Evolutionary conservation across 2,888 invertebrate genomes (phyloP).

Genomic region (Conchocele bisecta): DNA sequence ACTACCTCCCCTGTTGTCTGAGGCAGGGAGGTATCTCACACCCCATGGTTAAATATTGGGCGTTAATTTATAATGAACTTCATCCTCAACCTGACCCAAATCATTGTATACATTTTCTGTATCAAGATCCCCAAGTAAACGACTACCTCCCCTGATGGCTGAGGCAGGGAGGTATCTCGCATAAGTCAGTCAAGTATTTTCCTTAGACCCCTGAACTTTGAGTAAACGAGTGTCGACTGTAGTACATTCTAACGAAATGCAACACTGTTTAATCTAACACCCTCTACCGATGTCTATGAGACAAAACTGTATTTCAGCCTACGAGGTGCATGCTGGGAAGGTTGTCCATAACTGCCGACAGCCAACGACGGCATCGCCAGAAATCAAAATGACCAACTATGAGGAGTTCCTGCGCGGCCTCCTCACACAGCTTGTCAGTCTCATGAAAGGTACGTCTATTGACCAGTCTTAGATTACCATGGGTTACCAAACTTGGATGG

Average conservation of each 20-base stretch:
- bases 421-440: conserved; percentile 61
- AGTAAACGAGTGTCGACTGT: too few relatives aligned
- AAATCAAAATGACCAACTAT: conserved; percentile 44
- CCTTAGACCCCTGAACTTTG: too few relatives aligned
- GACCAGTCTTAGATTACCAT: background rate
- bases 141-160: conserved; percentile 56
- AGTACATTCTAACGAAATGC: too few relatives aligned
- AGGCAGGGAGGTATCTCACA: too few relatives aligned
- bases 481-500: too few relatives aligned
- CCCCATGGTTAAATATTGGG: too few relatives aligned
- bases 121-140: conserved; percentile 76
- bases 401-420: conserved; percentile 64
- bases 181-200: too few relatives aligned
- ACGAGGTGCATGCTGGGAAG: conserved; percentile 20
- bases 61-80: conserved; percentile 77
- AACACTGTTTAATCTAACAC: background rate
- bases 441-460: conserved; percentile 72
- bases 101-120: conserved; percentile 81
- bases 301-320: conserved; percentile 12
- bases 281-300: background rate
- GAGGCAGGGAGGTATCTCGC: too few relatives aligned
- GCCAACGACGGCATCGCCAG: background rate
- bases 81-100: conserved; percentile 79
- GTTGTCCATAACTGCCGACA: conserved; percentile 39
- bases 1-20: conserved; percentile 52